Conservation (phyloP, 2,797 vertebrate species). For the Pseudochaenichthys georgianus region DNA sequence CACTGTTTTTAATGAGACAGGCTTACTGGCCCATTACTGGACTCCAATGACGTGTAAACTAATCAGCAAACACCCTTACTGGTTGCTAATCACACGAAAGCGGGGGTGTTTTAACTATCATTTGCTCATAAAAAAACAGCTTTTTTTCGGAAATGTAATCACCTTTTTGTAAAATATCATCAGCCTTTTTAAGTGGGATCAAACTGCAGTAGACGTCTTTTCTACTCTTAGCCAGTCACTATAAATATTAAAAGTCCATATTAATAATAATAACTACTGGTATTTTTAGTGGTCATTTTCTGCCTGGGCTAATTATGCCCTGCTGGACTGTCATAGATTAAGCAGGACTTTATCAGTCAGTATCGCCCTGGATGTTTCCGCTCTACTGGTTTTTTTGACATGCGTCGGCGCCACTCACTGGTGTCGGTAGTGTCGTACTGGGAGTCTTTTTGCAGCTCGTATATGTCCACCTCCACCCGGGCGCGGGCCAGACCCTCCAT, state of each 20-base stretch:
- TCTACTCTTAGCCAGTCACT: slow-evolving; percentile 16
- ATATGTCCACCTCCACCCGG: slow-evolving; percentile 94
- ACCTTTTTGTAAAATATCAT: neutral
- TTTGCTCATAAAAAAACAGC: slow-evolving; percentile 30
- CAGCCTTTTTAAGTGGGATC: slow-evolving; percentile 4
- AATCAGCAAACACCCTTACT: slow-evolving; percentile 61
- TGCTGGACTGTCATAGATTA: slow-evolving; percentile 19
- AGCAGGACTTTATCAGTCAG: slow-evolving; percentile 36
- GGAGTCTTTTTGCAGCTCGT: slow-evolving; percentile 94
- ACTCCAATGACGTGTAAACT: slow-evolving; percentile 72
- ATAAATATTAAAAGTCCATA: slow-evolving; percentile 40
- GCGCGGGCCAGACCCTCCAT: slow-evolving; percentile 90
- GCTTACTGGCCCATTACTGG: slow-evolving; percentile 72
- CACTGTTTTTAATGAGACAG: slow-evolving; percentile 75
- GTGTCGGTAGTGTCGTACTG: slow-evolving; percentile 97
- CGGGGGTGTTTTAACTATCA: slow-evolving; percentile 45
- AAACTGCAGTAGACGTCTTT: slow-evolving; percentile 20
- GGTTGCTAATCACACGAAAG: slow-evolving; percentile 61
- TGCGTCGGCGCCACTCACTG: slow-evolving; percentile 83
- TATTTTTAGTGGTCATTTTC: slow-evolving; percentile 36
- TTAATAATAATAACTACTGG: slow-evolving; percentile 32
- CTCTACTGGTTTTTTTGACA: slow-evolving; percentile 19
- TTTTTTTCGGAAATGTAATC: slow-evolving; percentile 25
- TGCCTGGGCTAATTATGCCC: slow-evolving; percentile 30
- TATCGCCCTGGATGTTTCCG: slow-evolving; percentile 8